Evolutionary conservation across 2,797 vertebrate genomes (phyloP), one percentile per base, ranked within the genome.

Genomic region (Semaprochilodus insignis): DNA sequence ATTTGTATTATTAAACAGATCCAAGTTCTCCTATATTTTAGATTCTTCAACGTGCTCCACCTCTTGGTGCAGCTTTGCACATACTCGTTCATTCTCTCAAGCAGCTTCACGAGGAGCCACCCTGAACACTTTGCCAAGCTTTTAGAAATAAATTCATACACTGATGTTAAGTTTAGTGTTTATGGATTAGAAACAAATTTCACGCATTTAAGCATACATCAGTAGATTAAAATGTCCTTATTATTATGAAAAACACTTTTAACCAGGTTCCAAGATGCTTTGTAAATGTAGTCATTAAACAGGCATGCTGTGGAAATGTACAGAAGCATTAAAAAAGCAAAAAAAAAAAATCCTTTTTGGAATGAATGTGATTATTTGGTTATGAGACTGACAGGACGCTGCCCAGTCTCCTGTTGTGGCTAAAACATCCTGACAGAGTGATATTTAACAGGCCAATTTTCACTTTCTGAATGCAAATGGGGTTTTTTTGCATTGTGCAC

Each of bases 371-470:
- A 13, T 69, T 69, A 73, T 44, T 75, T 40, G 66, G 21, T 69
- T 48, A 48, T 44, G 21, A 71, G 74, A 34, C 54, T 63, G 27
- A 48, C 51, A 82, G 15, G 31, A 14, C n/a, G 17, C 40, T 69
- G n/a, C 34, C 17, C 1, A 74, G 65, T 82, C 76, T 76, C 66
- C 51, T 16, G 34, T 25, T 17, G 60, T 11, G 31, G 21, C 60
- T 82, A 3, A 83, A 80, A 85, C 77, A 13, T 82, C 40, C 63
- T 27, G 62, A 54, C 71, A 67, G 44, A 73, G 81, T 81, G 75
- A 78, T 73, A 86, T 86, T 86, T 83, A 81, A 83, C 82, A 73
- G 54, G 74, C 71, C 57, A 52, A 23, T 55, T 78, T 81, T 81
- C 63, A 57, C 63, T 86, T 66, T 65, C 51, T 69, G 31, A 70